Percentiles rank a stretch among this genome's conserved stretches.
Evolutionary conservation across 2,113 vertebrate genomes (phyloP).

Genomic region (Oreochromis tanganicae): DNA sequence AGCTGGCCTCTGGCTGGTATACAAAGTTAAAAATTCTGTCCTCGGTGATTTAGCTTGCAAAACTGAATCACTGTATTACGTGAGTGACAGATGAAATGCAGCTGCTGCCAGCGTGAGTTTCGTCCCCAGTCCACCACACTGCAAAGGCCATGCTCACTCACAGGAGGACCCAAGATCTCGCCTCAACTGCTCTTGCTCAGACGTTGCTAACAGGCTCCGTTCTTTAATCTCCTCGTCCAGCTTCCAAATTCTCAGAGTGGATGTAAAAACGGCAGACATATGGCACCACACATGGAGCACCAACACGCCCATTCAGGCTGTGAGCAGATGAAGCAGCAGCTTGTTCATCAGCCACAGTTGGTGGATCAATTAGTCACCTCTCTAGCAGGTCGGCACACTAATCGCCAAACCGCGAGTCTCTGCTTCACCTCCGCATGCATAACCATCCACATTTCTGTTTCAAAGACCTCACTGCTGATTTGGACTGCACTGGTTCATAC

Average conservation of each 20-base stretch:
- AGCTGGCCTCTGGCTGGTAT: neutral
- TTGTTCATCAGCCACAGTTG: conserved; percentile 29
- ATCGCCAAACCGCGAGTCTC: neutral
- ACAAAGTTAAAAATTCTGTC: neutral
- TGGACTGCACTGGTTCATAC: neutral
- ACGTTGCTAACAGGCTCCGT: neutral
- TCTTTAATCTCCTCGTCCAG: neutral
- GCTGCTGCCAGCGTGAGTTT: neutral
- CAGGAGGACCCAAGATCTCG: neutral
- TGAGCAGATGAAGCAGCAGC: conserved; percentile 24
- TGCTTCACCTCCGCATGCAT: neutral
- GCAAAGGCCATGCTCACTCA: neutral
- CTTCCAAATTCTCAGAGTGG: neutral
- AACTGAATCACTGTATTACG: neutral
- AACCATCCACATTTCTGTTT: neutral
- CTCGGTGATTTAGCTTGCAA: neutral
- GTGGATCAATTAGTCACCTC: neutral
- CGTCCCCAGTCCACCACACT: neutral
- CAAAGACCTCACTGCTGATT: neutral
- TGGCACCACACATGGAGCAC: conserved; percentile 4
- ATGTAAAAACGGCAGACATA: conserved; percentile 4
- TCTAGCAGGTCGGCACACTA: neutral
- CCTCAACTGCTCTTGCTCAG: neutral
- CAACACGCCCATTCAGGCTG: neutral
- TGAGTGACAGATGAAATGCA: neutral